A percentile compares a stretch with the other conserved stretches of the same genome.
These are phyloP conservation scores for Capitulum mitella DNA, from an alignment of 2,888 invertebrate genomes.

Conservation along the genomic window DNA sequence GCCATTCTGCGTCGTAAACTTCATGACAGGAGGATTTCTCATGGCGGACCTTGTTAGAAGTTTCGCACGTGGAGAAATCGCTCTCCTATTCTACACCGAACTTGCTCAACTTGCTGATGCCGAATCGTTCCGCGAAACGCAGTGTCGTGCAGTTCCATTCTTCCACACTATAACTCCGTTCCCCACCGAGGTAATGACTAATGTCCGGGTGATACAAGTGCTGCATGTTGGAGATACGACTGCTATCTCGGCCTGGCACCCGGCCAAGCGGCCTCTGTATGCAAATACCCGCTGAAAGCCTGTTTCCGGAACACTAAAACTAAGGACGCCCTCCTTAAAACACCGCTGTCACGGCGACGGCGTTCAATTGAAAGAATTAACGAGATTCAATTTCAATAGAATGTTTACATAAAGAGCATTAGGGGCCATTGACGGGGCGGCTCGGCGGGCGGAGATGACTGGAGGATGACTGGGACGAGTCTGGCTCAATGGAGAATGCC, in stretches of 20 bases:
- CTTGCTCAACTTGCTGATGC: too few species aligned
- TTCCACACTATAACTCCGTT: too few species aligned
- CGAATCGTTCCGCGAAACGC: too few species aligned
- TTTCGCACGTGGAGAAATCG: neutral
- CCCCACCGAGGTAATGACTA: neutral
- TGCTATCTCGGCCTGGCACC: neutral
- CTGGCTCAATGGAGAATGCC: neutral
- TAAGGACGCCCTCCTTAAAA: constrained; percentile 5
- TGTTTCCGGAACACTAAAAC: neutral
- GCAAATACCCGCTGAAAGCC: constrained; percentile 4
- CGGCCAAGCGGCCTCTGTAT: neutral
- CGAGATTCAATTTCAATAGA: constrained; percentile 16
- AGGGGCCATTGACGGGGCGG: constrained; percentile 9
- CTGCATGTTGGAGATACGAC: neutral
- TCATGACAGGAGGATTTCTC: neutral
- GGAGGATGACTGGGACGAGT: neutral
- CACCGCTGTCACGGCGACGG: constrained; percentile 1
- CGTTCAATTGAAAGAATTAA: constrained; percentile 10
- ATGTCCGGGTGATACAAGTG: neutral
- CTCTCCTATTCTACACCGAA: neutral
- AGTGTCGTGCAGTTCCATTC: too few species aligned
- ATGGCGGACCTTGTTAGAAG: neutral
- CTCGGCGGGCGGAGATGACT: neutral
- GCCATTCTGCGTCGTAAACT: neutral
- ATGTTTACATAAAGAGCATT: constrained; percentile 9